phyloP scores from a whole-genome alignment of 2,797 vertebrate genomes.

The Monodelphis domestica region DNA sequence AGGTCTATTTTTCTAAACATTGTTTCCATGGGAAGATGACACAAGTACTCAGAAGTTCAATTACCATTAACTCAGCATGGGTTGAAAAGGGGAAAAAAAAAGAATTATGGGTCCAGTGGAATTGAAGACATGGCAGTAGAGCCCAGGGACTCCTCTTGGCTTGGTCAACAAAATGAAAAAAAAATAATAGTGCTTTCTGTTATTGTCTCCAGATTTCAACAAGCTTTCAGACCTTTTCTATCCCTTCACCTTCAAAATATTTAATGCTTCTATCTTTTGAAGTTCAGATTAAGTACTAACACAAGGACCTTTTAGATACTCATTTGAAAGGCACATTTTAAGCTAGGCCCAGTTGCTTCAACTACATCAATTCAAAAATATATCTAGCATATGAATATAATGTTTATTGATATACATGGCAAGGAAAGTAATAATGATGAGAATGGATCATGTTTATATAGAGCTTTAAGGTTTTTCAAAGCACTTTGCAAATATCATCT shows the following conservation, averaged over 20 bases:
- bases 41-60: neutral
- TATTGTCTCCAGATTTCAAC: neutral
- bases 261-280: neutral
- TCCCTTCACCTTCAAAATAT: neutral
- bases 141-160: neutral
- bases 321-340: neutral
- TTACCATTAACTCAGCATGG: slow-evolving; percentile 15
- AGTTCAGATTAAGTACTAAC: neutral
- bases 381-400: neutral
- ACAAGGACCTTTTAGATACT: neutral
- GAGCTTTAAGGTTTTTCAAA: neutral
- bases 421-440: neutral
- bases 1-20: slow-evolving; percentile 58
- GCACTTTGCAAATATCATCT: neutral
- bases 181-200: neutral
- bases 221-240: neutral
- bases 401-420: neutral
- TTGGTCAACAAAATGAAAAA: slow-evolving; percentile 27
- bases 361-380: neutral
- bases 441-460: neutral
- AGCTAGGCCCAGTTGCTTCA: neutral
- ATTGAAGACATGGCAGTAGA: slow-evolving; percentile 37
- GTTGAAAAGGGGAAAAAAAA: neutral
- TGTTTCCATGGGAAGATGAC: slow-evolving; percentile 41
- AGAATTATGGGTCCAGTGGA: neutral